phyloP scores from a whole-genome alignment of 1,140 invertebrate genomes.

The Pseudoatta argentina region DNA sequence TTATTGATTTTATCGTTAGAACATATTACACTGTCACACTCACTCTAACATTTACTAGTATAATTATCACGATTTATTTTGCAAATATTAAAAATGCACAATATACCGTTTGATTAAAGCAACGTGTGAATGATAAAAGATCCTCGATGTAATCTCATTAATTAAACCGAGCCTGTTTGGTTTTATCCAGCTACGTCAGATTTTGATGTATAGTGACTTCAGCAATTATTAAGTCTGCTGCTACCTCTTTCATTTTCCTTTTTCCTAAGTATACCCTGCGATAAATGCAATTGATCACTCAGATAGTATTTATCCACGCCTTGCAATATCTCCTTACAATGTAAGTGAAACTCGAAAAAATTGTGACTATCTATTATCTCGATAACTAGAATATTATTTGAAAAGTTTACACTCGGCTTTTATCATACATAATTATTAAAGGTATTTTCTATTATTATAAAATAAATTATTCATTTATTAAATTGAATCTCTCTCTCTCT shows the following conservation, averaged over 20 bases:
- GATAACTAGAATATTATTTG: not conserved
- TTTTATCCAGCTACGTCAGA: slow-evolving; percentile 29
- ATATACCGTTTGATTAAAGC: not conserved
- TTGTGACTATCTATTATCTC: not conserved
- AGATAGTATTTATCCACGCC: slow-evolving; percentile 22
- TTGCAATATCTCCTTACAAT: slow-evolving; percentile 8
- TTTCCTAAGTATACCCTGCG: not conserved
- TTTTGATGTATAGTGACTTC: slow-evolving; percentile 47
- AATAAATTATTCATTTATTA: not conserved
- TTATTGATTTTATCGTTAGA: not conserved
- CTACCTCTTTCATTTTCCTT: slow-evolving; percentile 34
- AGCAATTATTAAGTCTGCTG: slow-evolving; percentile 70
- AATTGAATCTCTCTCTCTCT: not conserved
- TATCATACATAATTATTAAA: not conserved
- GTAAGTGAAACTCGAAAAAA: slow-evolving; percentile 21
- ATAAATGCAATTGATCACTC: slow-evolving; percentile 31
- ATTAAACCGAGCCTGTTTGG: slow-evolving; percentile 1
- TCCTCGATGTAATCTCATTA: not conserved
- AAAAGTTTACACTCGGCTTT: too few relatives aligned
- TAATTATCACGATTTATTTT: not conserved
- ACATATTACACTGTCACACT: not conserved
- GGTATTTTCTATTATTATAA: not conserved
- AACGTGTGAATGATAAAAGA: not conserved
- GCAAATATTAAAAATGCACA: not conserved
- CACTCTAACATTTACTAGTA: not conserved